A percentile compares a stretch with the other conserved stretches of the same genome.
These are phyloP conservation scores for Doryteuthis pealeii DNA, from an alignment of 1,140 invertebrate species.

Conservation along the genomic window DNA sequence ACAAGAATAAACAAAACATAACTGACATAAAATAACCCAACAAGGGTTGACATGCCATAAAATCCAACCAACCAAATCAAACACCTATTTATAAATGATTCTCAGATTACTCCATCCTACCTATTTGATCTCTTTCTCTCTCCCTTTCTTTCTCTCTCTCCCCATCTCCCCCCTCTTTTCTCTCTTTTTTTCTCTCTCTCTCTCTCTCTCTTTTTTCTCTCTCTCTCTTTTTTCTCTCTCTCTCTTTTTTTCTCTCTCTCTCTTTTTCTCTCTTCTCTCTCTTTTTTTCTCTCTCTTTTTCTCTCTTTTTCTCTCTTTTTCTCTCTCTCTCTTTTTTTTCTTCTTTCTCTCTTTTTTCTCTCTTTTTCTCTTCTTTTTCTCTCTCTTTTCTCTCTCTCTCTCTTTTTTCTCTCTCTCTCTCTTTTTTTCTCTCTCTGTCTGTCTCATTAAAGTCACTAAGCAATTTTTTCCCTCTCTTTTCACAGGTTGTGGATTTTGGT, in stretches of 20 bases:
- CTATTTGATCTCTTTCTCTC: too few relatives aligned
- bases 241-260: not conserved
- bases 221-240: not conserved
- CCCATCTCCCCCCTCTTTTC: not conserved
- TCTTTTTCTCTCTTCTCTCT: not conserved
- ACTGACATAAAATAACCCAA: too few relatives aligned
- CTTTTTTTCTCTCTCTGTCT: too few relatives aligned
- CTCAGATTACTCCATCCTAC: not conserved
- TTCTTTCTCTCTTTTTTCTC: not conserved
- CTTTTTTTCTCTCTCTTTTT: not conserved
- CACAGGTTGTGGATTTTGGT: conserved; percentile 70
- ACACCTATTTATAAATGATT: too few relatives aligned
- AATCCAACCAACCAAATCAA: too few relatives aligned
- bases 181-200: not conserved
- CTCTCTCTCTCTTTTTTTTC: not conserved
- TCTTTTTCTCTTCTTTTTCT: not conserved
- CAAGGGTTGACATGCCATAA: too few relatives aligned
- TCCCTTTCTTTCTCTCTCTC: not conserved
- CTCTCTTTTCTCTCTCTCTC: not conserved
- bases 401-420: not conserved
- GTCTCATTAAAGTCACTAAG: too few relatives aligned
- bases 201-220: not conserved
- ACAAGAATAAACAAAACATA: too few relatives aligned
- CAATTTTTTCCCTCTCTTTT: conserved; percentile 5
- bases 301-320: too few relatives aligned